Evolutionary conservation across 2,797 vertebrate genomes (phyloP).

Genomic region (Borostomias antarcticus): DNA sequence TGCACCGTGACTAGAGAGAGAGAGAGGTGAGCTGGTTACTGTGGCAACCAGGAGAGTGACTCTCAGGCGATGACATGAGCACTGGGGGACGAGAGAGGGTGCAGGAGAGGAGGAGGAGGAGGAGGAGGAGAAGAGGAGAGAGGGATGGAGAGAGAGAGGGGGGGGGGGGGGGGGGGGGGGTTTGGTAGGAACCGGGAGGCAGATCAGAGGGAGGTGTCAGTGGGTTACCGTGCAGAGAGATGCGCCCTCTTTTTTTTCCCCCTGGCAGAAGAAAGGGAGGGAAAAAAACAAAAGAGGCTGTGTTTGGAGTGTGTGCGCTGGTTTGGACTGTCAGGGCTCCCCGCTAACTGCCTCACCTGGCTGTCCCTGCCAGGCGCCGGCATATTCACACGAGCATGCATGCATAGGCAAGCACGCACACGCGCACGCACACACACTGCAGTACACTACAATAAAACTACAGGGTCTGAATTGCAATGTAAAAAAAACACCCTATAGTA

Average conservation of each 20-base stretch:
- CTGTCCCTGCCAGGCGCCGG: slow-evolving; percentile 46
- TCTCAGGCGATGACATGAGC: slow-evolving; percentile 74
- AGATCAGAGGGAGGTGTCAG: slow-evolving; percentile 77
- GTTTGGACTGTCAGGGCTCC: slow-evolving; percentile 71
- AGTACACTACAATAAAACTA: neutral
- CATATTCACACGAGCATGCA: slow-evolving; percentile 23
- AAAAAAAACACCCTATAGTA: neutral
- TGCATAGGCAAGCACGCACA: neutral
- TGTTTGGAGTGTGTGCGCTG: slow-evolving; percentile 67
- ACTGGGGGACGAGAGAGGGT: slow-evolving; percentile 41
- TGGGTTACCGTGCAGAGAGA: slow-evolving; percentile 69
- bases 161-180: slow-evolving; percentile 34
- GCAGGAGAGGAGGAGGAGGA: slow-evolving; percentile 18
- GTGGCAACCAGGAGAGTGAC: slow-evolving; percentile 82
- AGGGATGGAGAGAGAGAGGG: slow-evolving; percentile 37
- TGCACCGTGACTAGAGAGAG: slow-evolving; percentile 63
- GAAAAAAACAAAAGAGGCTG: slow-evolving; percentile 75
- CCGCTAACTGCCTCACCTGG: slow-evolving; percentile 67
- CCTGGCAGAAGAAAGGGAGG: slow-evolving; percentile 62
- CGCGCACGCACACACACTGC: neutral
- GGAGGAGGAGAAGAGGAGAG: slow-evolving; percentile 24
- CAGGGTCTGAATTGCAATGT: neutral
- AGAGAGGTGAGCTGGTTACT: slow-evolving; percentile 78
- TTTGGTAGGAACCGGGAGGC: slow-evolving; percentile 60
- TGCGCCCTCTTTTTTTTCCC: slow-evolving; percentile 54